A percentile compares a stretch with the other conserved stretches of the same genome.
phyloP scores from a whole-genome alignment of 2,113 vertebrate species.

The Sitta europaea region DNA sequence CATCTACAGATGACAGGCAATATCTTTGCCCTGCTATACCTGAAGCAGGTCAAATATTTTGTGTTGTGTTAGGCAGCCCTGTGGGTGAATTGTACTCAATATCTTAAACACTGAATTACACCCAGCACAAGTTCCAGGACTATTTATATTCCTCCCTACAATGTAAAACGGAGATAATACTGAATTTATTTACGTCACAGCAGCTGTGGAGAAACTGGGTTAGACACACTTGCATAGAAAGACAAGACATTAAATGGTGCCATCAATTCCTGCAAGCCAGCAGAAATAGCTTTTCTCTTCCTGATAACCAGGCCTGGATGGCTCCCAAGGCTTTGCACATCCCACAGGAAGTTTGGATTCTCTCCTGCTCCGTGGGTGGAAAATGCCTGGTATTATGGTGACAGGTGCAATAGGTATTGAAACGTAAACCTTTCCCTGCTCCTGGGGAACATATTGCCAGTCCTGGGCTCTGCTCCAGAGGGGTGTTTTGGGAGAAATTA shows the following conservation, averaged over 20 bases:
- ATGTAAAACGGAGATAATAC: constrained; percentile 4
- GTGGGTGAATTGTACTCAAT: not conserved
- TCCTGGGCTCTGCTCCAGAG: constrained; percentile 42
- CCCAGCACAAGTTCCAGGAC: not conserved
- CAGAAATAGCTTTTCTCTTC: constrained; percentile 50
- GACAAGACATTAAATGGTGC: constrained; percentile 44
- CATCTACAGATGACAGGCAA: not conserved
- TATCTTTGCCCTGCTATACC: not conserved
- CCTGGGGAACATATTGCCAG: constrained; percentile 42
- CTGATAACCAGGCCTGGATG: constrained; percentile 26
- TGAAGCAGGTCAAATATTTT: not conserved
- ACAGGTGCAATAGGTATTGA: constrained; percentile 57
- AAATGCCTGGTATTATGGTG: constrained; percentile 26
- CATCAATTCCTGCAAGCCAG: constrained; percentile 56
- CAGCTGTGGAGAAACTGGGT: constrained; percentile 52
- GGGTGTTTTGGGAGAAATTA: constrained; percentile 32
- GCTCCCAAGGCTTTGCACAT: constrained; percentile 59
- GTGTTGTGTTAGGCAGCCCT: not conserved
- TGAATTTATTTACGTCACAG: constrained; percentile 25
- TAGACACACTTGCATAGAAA: constrained; percentile 10
- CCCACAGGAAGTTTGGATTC: constrained; percentile 62
- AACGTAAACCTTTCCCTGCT: constrained; percentile 37
- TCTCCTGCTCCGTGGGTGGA: constrained; percentile 36
- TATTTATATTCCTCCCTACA: constrained; percentile 6
- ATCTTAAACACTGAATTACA: not conserved